phyloP scores from a whole-genome alignment of 2,888 invertebrate species.

The Seira sanloemensis region DNA sequence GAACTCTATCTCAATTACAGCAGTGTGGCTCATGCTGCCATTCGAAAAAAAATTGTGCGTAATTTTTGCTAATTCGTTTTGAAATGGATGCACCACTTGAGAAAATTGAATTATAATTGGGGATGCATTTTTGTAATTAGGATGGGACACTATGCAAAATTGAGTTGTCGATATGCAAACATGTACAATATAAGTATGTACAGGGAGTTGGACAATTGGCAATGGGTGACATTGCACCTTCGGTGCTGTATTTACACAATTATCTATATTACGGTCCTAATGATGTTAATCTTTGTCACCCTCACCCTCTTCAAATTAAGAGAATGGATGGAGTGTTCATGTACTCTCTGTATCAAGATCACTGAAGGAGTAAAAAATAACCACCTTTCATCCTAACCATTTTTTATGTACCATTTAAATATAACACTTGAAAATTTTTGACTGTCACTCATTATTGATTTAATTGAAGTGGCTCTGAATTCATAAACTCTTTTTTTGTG shows the following conservation, averaged over 20 bases:
- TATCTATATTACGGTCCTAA: too few species aligned
- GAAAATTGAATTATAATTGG: not conserved
- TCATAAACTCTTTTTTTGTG: too few species aligned
- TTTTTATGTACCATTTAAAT: constrained; percentile 12
- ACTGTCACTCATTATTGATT: constrained; percentile 13
- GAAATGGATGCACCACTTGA: not conserved
- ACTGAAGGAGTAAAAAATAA: too few species aligned
- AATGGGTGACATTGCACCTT: not conserved
- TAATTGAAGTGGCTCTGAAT: not conserved
- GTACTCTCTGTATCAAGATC: not conserved
- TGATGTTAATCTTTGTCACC: constrained; percentile 30
- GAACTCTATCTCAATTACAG: too few species aligned
- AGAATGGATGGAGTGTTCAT: not conserved
- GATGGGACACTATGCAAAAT: not conserved
- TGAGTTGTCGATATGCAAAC: too few species aligned
- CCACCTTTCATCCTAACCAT: not conserved
- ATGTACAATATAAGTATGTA: too few species aligned
- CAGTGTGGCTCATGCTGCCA: too few species aligned
- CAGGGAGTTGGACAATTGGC: not conserved
- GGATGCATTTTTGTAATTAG: constrained; percentile 2
- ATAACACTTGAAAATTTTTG: constrained; percentile 18
- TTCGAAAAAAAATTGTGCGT: too few species aligned
- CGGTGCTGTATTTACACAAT: too few species aligned
- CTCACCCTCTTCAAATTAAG: constrained; percentile 35
- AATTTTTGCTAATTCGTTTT: too few species aligned